phyloP scores from a whole-genome alignment of 1,140 invertebrate species.

The Belonocnema kinseyi region DNA sequence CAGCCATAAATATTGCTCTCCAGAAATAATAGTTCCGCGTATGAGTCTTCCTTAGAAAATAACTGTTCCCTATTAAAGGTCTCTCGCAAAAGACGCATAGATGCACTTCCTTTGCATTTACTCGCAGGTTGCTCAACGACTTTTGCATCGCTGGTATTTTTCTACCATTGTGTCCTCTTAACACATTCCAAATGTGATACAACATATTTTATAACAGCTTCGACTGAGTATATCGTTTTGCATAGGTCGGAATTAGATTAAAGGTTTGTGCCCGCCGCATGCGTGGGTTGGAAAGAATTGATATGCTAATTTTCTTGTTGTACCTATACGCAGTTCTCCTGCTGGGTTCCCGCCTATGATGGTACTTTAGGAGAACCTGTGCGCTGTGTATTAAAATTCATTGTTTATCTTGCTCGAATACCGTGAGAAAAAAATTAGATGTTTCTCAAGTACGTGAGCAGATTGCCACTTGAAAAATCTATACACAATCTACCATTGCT shows the following conservation, averaged over 20 bases:
- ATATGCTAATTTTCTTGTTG: slow-evolving; percentile 12
- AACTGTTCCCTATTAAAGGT: slow-evolving; percentile 12
- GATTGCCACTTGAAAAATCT: neutral
- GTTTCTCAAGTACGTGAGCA: neutral
- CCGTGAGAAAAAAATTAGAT: slow-evolving; percentile 3
- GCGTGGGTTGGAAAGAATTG: slow-evolving; percentile 29
- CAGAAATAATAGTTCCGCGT: slow-evolving; percentile 29
- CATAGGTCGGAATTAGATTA: slow-evolving; percentile 31
- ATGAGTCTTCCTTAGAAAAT: slow-evolving; percentile 8
- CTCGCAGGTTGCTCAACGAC: neutral
- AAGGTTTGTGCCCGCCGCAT: slow-evolving; percentile 21
- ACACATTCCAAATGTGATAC: slow-evolving; percentile 14
- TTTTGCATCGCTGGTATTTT: slow-evolving; percentile 11
- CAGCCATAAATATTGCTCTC: slow-evolving; percentile 24
- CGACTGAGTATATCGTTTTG: slow-evolving; percentile 17
- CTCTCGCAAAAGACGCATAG: neutral
- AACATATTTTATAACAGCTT: slow-evolving; percentile 21
- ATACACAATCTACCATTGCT: too few relatives aligned
- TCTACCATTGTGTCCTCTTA: slow-evolving; percentile 13
- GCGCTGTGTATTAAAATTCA: slow-evolving; percentile 13
- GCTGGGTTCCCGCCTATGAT: slow-evolving; percentile 29
- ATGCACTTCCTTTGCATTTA: slow-evolving; percentile 9
- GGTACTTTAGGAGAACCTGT: slow-evolving; percentile 20
- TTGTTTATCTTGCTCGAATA: slow-evolving; percentile 30
- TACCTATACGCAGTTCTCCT: slow-evolving; percentile 12